Conservation (phyloP, 2,113 vertebrate species). For the Tonatia bakeri region DNA sequence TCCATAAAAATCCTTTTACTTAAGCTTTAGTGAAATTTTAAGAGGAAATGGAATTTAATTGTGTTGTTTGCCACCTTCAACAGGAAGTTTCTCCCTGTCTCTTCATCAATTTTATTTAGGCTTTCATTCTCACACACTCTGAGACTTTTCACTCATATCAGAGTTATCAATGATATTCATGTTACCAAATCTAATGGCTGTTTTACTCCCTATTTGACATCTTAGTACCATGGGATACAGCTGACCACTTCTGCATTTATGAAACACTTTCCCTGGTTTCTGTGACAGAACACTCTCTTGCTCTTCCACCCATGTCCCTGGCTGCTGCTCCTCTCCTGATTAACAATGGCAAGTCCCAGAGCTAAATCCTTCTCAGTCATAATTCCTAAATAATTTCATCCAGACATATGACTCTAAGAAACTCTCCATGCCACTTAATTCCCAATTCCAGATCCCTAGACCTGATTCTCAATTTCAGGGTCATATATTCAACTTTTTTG, state of each 20-base stretch:
- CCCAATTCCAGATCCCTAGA: neutral
- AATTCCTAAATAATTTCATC: neutral
- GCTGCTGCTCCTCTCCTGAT: neutral
- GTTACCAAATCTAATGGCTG: neutral
- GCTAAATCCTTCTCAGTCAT: neutral
- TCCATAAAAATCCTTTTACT: neutral
- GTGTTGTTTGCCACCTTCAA: neutral
- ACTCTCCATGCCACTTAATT: neutral
- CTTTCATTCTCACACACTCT: neutral
- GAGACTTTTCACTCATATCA: neutral
- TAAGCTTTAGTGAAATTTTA: neutral
- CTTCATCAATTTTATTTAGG: neutral
- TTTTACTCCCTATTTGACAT: neutral
- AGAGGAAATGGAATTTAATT: neutral
- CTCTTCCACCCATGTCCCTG: neutral
- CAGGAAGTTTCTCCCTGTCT: neutral
- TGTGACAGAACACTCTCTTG: neutral
- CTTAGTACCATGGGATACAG: neutral
- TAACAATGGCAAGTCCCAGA: neutral
- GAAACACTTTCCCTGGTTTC: neutral
- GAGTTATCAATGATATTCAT: neutral
- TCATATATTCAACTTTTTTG: neutral
- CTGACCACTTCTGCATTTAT: neutral
- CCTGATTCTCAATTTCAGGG: neutral
- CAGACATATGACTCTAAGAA: neutral